Evolutionary conservation across 2,113 vertebrate species (phyloP).

Genomic region (Amblyornis subalaris): DNA sequence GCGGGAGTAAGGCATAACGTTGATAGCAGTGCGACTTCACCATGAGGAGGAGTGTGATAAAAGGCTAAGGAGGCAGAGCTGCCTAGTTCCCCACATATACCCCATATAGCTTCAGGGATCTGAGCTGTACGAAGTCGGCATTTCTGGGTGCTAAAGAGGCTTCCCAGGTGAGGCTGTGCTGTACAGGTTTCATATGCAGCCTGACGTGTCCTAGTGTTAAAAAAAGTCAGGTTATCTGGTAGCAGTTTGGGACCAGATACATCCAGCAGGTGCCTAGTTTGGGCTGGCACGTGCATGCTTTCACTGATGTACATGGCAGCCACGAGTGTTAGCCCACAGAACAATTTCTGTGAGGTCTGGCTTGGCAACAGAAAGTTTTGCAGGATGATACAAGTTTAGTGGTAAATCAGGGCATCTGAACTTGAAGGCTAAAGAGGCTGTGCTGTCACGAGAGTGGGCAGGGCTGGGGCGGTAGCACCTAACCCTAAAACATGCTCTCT

Average conservation of each 20-base stretch:
- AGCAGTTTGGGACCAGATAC: not conserved
- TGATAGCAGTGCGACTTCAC: not conserved
- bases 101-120: not conserved
- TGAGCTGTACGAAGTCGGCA: accelerated
- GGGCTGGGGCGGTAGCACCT: not conserved
- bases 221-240: not conserved
- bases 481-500: not conserved
- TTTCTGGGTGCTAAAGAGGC: not conserved
- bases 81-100: not conserved
- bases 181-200: not conserved
- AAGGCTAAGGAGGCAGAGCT: not conserved
- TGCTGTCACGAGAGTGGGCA: not conserved
- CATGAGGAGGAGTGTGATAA: not conserved
- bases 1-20: not conserved
- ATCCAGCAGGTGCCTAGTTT: not conserved
- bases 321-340: not conserved
- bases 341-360: not conserved
- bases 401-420: not conserved
- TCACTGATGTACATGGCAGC: not conserved
- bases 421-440: not conserved
- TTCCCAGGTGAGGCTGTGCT: not conserved
- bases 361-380: not conserved
- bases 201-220: no score
- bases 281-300: accelerated
- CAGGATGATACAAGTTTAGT: not conserved